Percentiles rank a stretch among this genome's conserved stretches.
phyloP scores from a whole-genome alignment of 2,888 invertebrate genomes.

The Acanthococcus lagerstroemiae region DNA sequence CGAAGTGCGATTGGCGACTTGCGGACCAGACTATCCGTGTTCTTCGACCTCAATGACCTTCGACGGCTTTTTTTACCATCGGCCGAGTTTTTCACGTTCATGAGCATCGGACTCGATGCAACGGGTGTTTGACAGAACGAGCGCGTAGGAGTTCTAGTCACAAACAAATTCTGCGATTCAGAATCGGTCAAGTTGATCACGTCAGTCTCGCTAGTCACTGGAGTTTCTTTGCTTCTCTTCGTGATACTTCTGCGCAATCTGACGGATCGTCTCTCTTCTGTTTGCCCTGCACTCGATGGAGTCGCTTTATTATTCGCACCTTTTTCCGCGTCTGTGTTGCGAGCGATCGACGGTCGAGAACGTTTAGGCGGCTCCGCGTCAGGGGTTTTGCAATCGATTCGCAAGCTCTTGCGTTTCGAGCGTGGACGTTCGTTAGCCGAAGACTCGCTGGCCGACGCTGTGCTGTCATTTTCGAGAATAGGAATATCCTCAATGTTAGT shows the following conservation, averaged over 20 bases:
- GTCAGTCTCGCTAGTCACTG: not conserved
- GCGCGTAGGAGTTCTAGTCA: not conserved
- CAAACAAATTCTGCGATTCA: slow-evolving; percentile 4
- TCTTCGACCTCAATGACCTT: not conserved
- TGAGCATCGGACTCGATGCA: not conserved
- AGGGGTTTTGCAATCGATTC: not conserved
- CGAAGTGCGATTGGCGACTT: not conserved
- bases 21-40: not conserved
- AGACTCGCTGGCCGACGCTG: too few species aligned
- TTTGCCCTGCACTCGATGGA: too few species aligned
- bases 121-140: not conserved
- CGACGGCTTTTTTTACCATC: not conserved
- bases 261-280: not conserved
- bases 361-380: not conserved
- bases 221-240: not conserved
- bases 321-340: not conserved
- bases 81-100: not conserved
- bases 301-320: too few species aligned
- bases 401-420: not conserved
- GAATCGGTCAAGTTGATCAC: not conserved
- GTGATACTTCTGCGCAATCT: not conserved
- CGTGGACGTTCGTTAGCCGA: too few species aligned
- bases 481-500: not conserved
- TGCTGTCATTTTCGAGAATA: too few species aligned
- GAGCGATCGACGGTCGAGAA: not conserved